Evolutionary conservation across 1,140 invertebrate genomes (phyloP).

Genomic region (Dendroctonus ponderosae): DNA sequence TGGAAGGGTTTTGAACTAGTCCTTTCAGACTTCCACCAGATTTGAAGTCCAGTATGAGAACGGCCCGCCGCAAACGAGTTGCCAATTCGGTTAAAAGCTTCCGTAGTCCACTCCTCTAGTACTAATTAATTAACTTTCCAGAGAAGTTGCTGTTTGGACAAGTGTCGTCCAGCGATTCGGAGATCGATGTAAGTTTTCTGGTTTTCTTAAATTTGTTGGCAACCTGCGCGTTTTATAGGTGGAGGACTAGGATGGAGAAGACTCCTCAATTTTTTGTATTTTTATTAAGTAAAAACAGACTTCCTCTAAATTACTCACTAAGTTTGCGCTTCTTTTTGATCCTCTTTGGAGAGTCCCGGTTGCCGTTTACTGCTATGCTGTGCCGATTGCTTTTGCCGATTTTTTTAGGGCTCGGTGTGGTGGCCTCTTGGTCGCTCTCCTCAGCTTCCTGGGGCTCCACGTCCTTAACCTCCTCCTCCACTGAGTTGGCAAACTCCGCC

Average conservation of each 20-base stretch:
- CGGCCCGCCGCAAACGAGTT: no score
- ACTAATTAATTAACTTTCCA: constrained; percentile 15
- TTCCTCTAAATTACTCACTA: no score
- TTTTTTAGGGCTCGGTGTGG: neutral
- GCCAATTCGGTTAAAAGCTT: no score
- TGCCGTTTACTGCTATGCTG: constrained; percentile 14
- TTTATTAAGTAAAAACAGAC: no score
- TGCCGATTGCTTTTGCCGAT: neutral
- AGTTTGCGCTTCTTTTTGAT: no score
- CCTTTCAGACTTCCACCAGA: constrained; percentile 36
- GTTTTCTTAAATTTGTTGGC: no score
- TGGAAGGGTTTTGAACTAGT: constrained; percentile 9
- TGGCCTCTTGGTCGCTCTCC: neutral
- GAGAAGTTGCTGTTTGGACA: constrained; percentile 30
- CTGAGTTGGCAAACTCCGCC: neutral
- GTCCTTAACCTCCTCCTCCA: neutral
- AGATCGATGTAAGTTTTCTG: constrained; percentile 10
- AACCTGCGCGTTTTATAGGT: no score
- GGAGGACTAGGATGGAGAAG: no score
- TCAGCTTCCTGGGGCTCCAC: neutral
- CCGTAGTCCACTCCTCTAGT: no score
- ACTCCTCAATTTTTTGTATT: no score
- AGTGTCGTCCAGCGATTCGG: constrained; percentile 16
- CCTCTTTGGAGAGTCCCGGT: no score
- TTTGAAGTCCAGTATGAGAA: constrained; percentile 36